Evolutionary conservation across 2,113 vertebrate species (phyloP).

Genomic region (Heterotis niloticus): DNA sequence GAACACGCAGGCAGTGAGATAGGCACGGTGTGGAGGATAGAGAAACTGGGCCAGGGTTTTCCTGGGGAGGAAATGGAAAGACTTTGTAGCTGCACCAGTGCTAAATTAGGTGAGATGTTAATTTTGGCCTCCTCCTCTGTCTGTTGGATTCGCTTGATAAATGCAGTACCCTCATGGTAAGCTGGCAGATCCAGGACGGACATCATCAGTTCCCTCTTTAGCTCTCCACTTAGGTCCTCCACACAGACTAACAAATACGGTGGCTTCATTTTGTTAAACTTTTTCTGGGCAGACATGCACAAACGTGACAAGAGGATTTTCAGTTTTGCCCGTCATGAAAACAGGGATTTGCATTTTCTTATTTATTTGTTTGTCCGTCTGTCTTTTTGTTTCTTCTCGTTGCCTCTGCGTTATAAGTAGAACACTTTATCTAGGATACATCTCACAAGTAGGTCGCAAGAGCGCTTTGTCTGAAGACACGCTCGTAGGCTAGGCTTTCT

Average conservation of each 20-base stretch:
- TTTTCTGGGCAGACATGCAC: neutral
- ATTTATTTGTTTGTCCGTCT: neutral
- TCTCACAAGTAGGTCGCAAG: constrained; percentile 14
- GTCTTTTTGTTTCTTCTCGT: neutral
- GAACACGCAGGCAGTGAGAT: constrained; percentile 6
- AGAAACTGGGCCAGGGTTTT: constrained; percentile 46
- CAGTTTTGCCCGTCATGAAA: neutral
- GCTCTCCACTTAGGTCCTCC: neutral
- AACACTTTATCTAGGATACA: constrained; percentile 4
- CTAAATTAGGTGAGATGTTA: constrained; percentile 52
- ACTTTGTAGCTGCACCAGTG: constrained; percentile 26
- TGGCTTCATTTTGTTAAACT: neutral
- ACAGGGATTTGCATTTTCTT: neutral
- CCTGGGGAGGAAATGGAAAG: constrained; percentile 36
- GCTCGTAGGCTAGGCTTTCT: neutral
- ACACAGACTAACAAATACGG: neutral
- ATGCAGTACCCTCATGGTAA: constrained; percentile 47
- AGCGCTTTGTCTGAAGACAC: neutral
- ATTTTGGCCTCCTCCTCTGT: constrained; percentile 51
- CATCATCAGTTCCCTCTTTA: constrained; percentile 10
- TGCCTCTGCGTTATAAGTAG: constrained; percentile 16
- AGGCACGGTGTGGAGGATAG: neutral
- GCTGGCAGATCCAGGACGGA: constrained; percentile 58
- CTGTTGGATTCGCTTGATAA: constrained; percentile 51
- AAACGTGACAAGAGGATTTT: no score